These are phyloP conservation scores for Matsumyia berberina DNA, from an alignment of 2,888 invertebrate genomes.

Conservation along the genomic window DNA sequence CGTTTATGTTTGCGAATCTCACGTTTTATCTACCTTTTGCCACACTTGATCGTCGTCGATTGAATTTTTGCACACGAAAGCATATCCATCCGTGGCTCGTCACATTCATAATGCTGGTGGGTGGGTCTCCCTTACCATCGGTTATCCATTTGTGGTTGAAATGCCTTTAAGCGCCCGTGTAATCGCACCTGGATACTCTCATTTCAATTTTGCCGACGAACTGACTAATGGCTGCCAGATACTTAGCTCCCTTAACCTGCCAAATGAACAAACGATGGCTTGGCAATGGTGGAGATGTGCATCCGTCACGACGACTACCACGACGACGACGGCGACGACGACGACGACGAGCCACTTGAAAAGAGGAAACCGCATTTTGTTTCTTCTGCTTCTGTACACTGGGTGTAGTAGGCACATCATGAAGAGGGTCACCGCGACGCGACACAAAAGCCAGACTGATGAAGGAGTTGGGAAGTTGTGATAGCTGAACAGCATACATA, in stretches of 20 bases:
- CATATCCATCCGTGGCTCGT: constrained; percentile 24
- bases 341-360: constrained; percentile 48
- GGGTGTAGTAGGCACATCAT: constrained; percentile 29
- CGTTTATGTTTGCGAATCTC: constrained; percentile 51
- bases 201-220: constrained; percentile 51
- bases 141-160: constrained; percentile 35
- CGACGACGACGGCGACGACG: constrained; percentile 24
- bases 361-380: constrained; percentile 70
- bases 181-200: constrained; percentile 63
- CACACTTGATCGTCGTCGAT: constrained; percentile 69
- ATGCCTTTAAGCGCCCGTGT: constrained; percentile 45
- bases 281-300: constrained; percentile 34
- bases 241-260: constrained; percentile 64
- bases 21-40: constrained; percentile 60
- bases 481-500: constrained; percentile 58
- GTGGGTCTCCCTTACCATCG: neutral
- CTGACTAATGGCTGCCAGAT: constrained; percentile 44
- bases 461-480: constrained; percentile 71
- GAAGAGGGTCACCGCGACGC: constrained; percentile 72
- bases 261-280: constrained; percentile 66
- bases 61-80: constrained; percentile 61
- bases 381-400: constrained; percentile 22
- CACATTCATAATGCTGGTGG: constrained; percentile 26
- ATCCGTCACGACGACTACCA: constrained; percentile 57
- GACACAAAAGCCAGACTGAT: constrained; percentile 76